phyloP scores from a whole-genome alignment of 2,113 vertebrate species.

The Ptyas mucosa region DNA sequence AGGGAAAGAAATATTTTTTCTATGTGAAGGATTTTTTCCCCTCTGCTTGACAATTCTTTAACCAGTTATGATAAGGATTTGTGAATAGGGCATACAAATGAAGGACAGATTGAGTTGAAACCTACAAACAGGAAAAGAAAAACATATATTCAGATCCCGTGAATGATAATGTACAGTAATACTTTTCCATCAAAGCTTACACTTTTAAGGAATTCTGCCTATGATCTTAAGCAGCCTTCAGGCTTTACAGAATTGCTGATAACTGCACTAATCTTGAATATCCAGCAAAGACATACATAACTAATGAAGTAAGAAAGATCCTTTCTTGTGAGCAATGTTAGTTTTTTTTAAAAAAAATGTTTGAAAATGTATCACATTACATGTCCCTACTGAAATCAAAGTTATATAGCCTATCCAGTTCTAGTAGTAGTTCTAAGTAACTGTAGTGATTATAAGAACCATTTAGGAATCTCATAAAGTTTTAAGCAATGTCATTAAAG shows the following conservation, averaged over 20 bases:
- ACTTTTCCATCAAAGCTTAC: constrained; percentile 24
- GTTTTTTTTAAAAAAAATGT: background rate
- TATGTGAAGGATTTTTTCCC: background rate
- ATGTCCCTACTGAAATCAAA: background rate
- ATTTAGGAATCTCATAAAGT: background rate
- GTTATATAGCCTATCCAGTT: background rate
- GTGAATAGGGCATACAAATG: constrained; percentile 2
- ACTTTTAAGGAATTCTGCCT: background rate
- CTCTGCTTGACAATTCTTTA: background rate
- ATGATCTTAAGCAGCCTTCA: constrained; percentile 24
- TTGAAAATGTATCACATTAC: background rate
- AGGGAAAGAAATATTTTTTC: background rate
- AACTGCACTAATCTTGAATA: background rate
- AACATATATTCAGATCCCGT: background rate
- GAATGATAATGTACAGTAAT: background rate
- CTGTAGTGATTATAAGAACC: background rate
- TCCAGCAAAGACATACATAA: constrained; percentile 2
- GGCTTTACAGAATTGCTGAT: background rate
- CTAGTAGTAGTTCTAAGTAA: background rate
- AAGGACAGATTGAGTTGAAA: constrained; percentile 21
- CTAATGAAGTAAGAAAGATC: background rate
- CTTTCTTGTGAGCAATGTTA: background rate
- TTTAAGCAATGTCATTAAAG: background rate
- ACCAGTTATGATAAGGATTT: background rate
- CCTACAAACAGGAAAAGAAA: constrained; percentile 34